These are phyloP conservation scores for Melanocharis versteri DNA, from an alignment of 2,113 vertebrate species.

Conservation along the genomic window DNA sequence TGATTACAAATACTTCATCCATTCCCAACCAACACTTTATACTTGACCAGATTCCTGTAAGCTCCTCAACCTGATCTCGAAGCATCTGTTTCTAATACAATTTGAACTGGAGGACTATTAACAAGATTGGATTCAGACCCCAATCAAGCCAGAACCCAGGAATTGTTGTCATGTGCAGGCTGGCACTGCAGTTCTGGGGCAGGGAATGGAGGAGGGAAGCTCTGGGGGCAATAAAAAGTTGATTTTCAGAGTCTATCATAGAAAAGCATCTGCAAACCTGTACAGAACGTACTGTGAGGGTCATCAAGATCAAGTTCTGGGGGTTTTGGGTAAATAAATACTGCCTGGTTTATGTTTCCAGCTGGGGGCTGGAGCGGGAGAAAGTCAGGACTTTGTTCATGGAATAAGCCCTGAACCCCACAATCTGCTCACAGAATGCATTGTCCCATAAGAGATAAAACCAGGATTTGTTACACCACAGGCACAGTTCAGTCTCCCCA, in stretches of 20 bases:
- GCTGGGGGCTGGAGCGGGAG: background rate
- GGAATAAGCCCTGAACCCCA: background rate
- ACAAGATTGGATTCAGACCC: slow-evolving; percentile 69
- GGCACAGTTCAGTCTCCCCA: background rate
- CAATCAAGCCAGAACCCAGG: slow-evolving; percentile 68
- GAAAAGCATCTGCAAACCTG: slow-evolving; percentile 29
- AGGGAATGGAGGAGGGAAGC: background rate
- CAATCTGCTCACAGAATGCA: background rate
- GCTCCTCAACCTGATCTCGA: slow-evolving; percentile 55
- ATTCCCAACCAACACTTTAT: slow-evolving; percentile 1
- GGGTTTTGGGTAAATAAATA: slow-evolving; percentile 1
- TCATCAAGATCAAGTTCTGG: slow-evolving; percentile 33
- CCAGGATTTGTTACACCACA: background rate
- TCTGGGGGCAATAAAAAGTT: slow-evolving; percentile 10
- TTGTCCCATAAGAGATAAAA: background rate
- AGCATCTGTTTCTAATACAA: slow-evolving; percentile 74
- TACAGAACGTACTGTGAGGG: background rate
- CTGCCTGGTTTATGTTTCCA: slow-evolving; percentile 27
- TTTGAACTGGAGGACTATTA: slow-evolving; percentile 61
- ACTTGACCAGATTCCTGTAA: slow-evolving; percentile 11
- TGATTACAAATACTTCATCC: slow-evolving; percentile 59
- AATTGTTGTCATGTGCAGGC: slow-evolving; percentile 62
- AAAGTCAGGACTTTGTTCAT: background rate
- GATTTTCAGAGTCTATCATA: background rate
- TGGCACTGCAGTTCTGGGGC: slow-evolving; percentile 1